Evolutionary conservation across 2,113 vertebrate genomes (phyloP), one percentile per base, ranked within the genome.

Genomic region (Sinocyclocheilus rhinocerous): DNA sequence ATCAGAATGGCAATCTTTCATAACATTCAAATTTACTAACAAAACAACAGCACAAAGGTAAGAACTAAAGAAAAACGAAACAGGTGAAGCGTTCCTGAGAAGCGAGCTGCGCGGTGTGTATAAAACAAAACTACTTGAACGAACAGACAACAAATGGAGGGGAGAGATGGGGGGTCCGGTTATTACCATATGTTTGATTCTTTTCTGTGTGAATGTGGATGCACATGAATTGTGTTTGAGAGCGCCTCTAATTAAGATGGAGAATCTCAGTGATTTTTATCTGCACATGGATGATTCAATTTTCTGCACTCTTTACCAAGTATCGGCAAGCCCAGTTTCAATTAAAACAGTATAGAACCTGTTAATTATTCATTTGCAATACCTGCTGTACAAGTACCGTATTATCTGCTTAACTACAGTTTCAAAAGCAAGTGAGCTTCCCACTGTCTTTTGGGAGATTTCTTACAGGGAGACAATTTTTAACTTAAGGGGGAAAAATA

Each of bases 351-450:
- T 87, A 88, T 85, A 90, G 85, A 87, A 92, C 89, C 90, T 91
- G 91, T 91, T 95, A 92, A 95, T 94, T 94, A 93, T 92, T 92
- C 83, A 84, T 91, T 92, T 92, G 86, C 86, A 91, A 92, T 90
- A 92, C 87, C 90, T 92, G 88, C 69, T 89, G 89, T 86, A 85
- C 52, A 87, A 85, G 85, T 55, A 55, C 85, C 55, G 88, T 63
- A 84, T 84, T 61, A 89, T 84, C 79, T 81, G 87, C 70, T 59
- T 42, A 42, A 39, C 69, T 75, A 45, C 12, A 45, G 39, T n/a
- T 75, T 45, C 36, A n/a, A 75, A 45, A 36, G 13, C 11, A 15
- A 67, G 29, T 33, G 29, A 36, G 29, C 15, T 36, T 70, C 29
- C 24, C 65, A 29, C 6, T 16, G 26, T 45, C 9, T 45, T 10